Evolutionary conservation across 2,797 vertebrate species (phyloP).

Genomic region (Margarornis squamiger): DNA sequence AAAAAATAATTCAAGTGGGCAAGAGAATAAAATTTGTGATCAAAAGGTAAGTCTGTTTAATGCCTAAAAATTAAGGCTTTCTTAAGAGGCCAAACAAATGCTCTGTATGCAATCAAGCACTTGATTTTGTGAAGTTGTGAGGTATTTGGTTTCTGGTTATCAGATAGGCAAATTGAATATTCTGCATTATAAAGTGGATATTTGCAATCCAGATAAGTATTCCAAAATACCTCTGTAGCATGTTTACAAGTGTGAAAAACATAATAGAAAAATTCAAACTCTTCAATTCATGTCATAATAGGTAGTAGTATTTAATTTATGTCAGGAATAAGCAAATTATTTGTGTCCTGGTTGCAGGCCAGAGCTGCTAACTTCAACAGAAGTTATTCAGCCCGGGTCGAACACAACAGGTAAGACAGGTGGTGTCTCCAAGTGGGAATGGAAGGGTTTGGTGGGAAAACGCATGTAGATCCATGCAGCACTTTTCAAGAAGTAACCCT

Average conservation of each 20-base stretch:
- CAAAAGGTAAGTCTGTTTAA: conserved; percentile 73
- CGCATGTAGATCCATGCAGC: rapidly evolving
- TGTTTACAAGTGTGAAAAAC: background rate
- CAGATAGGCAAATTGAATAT: background rate
- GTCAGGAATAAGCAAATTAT: background rate
- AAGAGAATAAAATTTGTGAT: conserved; percentile 80
- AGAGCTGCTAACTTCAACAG: conserved; percentile 71
- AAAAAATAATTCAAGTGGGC: conserved; percentile 78
- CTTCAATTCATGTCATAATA: background rate
- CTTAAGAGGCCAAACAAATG: background rate
- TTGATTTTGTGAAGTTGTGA: background rate
- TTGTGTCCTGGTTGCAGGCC: conserved; percentile 68
- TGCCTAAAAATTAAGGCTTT: background rate
- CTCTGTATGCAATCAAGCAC: background rate
- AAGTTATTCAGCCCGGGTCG: conserved; percentile 35
- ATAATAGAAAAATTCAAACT: background rate
- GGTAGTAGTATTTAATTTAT: background rate
- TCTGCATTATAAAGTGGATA: background rate
- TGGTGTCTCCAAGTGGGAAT: background rate
- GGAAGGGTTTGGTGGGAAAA: background rate
- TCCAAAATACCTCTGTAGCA: background rate
- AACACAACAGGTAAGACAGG: conserved; percentile 65
- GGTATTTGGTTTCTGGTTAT: background rate
- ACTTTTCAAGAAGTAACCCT: background rate
- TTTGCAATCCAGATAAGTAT: background rate